These are phyloP conservation scores for Drosophila santomea DNA, from an alignment of 1,140 invertebrate species.

Conservation along the genomic window DNA sequence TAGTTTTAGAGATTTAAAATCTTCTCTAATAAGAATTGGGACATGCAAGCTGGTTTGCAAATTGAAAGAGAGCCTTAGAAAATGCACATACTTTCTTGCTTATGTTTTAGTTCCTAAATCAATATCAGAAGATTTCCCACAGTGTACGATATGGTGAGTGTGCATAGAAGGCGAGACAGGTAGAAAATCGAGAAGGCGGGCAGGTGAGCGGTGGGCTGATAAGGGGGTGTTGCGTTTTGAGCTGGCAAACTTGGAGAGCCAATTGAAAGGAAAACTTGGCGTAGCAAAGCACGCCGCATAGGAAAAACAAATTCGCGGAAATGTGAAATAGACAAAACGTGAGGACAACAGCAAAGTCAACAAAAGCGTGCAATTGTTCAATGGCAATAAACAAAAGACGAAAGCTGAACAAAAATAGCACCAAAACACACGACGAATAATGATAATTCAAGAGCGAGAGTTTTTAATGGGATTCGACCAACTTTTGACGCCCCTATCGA, in stretches of 20 bases:
- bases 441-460: slow-evolving; percentile 37
- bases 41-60: too few relatives aligned
- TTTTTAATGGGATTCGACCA: slow-evolving; percentile 22
- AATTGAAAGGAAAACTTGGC: slow-evolving; percentile 62
- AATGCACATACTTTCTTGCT: too few relatives aligned
- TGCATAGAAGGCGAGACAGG: slow-evolving; percentile 58
- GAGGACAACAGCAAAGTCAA: background rate
- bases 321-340: slow-evolving; percentile 34
- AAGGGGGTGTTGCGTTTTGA: background rate
- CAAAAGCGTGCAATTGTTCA: slow-evolving; percentile 20
- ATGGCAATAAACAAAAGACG: slow-evolving; percentile 30
- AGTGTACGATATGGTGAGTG: slow-evolving; percentile 4
- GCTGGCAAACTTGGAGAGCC: slow-evolving; percentile 10
- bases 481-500: slow-evolving; percentile 14
- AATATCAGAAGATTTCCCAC: background rate
- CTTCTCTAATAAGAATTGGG: too few relatives aligned
- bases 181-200: slow-evolving; percentile 30
- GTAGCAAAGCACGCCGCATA: slow-evolving; percentile 5
- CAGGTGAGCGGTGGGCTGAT: slow-evolving; percentile 10
- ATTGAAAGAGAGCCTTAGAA: too few relatives aligned
- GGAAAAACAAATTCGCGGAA: slow-evolving; percentile 43
- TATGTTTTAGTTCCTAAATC: too few relatives aligned
- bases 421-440: slow-evolving; percentile 28
- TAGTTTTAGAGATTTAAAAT: too few relatives aligned
- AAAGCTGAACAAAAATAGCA: slow-evolving; percentile 21